A percentile compares a stretch with the other conserved stretches of the same genome.
phyloP scores from a whole-genome alignment of 2,888 invertebrate species.

The Drosophila niveifrons region DNA sequence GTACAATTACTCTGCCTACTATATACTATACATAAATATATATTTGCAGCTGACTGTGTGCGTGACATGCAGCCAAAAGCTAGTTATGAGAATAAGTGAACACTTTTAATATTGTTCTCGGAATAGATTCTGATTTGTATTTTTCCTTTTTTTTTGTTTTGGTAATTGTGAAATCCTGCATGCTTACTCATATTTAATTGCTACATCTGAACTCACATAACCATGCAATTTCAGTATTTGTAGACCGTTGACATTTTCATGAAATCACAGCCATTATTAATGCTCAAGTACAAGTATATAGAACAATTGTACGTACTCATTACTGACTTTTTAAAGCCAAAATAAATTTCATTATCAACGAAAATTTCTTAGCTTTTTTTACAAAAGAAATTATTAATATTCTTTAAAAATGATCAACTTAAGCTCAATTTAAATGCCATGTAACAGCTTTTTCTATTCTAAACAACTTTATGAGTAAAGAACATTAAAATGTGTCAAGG shows the following conservation, averaged over 20 bases:
- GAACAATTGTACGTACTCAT: too few relatives aligned
- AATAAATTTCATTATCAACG: too few relatives aligned
- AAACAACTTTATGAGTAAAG: too few relatives aligned
- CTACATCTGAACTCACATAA: neutral
- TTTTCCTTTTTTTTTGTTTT: neutral
- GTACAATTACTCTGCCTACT: slow-evolving; percentile 72
- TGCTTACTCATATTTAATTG: slow-evolving; percentile 39
- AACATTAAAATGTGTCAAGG: too few relatives aligned
- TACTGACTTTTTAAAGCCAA: too few relatives aligned
- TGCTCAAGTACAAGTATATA: too few relatives aligned
- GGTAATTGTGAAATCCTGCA: slow-evolving; percentile 36
- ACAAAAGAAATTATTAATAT: too few relatives aligned
- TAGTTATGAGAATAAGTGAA: slow-evolving; percentile 24
- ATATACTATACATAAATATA: neutral
- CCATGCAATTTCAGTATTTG: neutral
- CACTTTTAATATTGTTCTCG: slow-evolving; percentile 51
- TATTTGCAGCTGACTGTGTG: slow-evolving; percentile 26
- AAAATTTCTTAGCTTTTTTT: too few relatives aligned
- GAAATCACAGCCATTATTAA: too few relatives aligned
- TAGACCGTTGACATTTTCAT: neutral
- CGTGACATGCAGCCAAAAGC: slow-evolving; percentile 43
- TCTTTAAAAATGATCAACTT: too few relatives aligned
- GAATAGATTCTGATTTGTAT: slow-evolving; percentile 43
- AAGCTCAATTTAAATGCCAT: too few relatives aligned
- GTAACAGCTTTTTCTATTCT: too few relatives aligned